phyloP scores from a whole-genome alignment of 2,113 vertebrate genomes.

The Siniperca chuatsi region DNA sequence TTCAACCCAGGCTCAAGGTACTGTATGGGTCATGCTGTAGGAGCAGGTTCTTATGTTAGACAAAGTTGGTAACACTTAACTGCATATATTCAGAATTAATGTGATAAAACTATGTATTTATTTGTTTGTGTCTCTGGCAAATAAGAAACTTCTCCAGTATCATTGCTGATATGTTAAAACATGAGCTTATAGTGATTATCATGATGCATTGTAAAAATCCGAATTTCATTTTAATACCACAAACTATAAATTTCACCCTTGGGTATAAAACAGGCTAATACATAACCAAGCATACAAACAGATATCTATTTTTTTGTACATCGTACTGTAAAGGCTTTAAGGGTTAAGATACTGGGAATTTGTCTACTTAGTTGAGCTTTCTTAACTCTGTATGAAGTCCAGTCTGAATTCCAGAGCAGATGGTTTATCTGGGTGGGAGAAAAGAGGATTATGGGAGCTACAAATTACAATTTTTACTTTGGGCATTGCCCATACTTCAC shows the following conservation, averaged over 20 bases:
- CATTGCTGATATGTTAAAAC: background rate
- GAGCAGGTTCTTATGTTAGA: background rate
- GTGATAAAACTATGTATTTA: background rate
- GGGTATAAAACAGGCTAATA: background rate
- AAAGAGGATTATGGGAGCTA: slow-evolving; percentile 71
- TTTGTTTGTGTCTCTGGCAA: background rate
- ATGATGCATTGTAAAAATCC: background rate
- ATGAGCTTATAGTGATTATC: background rate
- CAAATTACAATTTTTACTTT: slow-evolving; percentile 57
- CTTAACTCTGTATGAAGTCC: slow-evolving; percentile 65
- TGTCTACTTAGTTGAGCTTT: slow-evolving; percentile 38
- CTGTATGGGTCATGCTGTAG: background rate
- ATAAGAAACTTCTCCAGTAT: background rate
- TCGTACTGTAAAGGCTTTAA: background rate
- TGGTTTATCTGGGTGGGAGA: slow-evolving; percentile 72
- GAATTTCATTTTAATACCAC: background rate
- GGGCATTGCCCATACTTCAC: slow-evolving; percentile 22
- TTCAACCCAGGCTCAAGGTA: slow-evolving; percentile 6
- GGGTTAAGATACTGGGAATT: slow-evolving; percentile 27
- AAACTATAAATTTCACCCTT: background rate
- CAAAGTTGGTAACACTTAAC: background rate
- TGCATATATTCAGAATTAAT: background rate
- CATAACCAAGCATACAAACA: background rate
- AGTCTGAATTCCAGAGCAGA: slow-evolving; percentile 78
- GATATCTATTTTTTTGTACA: background rate